Evolutionary conservation across 2,797 vertebrate species (phyloP).

Genomic region (Fistularia commersonii): DNA sequence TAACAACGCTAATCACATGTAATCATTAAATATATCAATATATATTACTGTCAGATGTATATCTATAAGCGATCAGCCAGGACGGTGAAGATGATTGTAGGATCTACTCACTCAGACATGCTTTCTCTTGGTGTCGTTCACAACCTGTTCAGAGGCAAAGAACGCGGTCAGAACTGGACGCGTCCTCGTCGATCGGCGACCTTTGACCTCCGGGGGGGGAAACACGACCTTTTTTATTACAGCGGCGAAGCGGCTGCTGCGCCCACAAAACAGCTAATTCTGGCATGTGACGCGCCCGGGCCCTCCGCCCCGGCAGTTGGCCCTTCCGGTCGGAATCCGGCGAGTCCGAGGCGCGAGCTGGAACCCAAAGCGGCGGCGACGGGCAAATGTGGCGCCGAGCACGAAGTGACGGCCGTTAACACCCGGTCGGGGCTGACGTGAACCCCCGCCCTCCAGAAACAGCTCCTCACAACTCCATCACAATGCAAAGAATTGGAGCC

Average conservation of each 20-base stretch:
- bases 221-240: constrained; percentile 18
- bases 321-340: constrained; percentile 7
- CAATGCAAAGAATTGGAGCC: too few relatives aligned
- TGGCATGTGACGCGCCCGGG: constrained; percentile 15
- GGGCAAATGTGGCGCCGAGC: constrained; percentile 15
- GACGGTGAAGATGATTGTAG: too few relatives aligned
- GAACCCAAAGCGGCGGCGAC: constrained; percentile 1
- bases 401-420: constrained; percentile 25
- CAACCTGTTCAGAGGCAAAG: constrained; percentile 43
- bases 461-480: too few relatives aligned
- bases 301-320: constrained; percentile 12
- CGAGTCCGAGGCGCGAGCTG: constrained; percentile 16
- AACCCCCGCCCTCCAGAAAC: too few relatives aligned
- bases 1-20: too few relatives aligned
- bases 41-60: too few relatives aligned
- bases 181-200: constrained; percentile 22
- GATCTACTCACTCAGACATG: constrained; percentile 72
- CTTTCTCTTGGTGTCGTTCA: constrained; percentile 30
- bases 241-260: constrained; percentile 13
- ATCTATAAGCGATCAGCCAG: too few relatives aligned
- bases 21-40: too few relatives aligned
- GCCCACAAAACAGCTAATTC: constrained; percentile 48
- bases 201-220: constrained; percentile 24
- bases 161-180: background rate
- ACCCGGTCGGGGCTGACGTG: too few relatives aligned